Evolutionary conservation across 2,113 vertebrate species (phyloP).

Genomic region (Chlamydotis undulata): DNA sequence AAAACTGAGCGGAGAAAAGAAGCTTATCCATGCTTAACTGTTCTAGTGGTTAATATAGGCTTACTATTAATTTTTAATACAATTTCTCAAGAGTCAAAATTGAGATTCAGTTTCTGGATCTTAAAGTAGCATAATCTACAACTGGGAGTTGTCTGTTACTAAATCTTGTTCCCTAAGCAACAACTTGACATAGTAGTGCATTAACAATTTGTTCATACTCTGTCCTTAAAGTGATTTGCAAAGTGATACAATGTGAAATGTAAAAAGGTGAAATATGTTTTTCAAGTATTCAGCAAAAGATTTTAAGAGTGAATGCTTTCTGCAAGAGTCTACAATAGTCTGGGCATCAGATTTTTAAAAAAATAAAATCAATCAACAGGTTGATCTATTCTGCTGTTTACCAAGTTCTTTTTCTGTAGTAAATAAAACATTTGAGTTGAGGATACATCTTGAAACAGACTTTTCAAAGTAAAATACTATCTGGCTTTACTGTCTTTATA

Average conservation of each 20-base stretch:
- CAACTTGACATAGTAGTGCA: background rate
- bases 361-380: background rate
- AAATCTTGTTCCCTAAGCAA: background rate
- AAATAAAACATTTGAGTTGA: background rate
- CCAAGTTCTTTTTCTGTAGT: background rate
- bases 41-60: background rate
- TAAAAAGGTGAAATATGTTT: background rate
- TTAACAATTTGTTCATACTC: background rate
- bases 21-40: background rate
- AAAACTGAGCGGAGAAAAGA: background rate
- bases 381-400: background rate
- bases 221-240: rapidly evolving
- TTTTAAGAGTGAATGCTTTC: background rate
- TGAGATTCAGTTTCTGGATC: background rate
- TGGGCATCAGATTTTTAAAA: background rate
- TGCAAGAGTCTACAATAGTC: background rate
- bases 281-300: background rate
- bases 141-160: background rate
- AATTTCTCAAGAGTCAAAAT: background rate
- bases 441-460: background rate
- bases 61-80: background rate
- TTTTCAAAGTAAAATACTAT: background rate
- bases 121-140: background rate
- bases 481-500: background rate
- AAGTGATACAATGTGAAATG: background rate